Evolutionary conservation across 2,888 invertebrate genomes (phyloP), one percentile per base, ranked within the genome.

Genomic region (Thera obeliscata): DNA sequence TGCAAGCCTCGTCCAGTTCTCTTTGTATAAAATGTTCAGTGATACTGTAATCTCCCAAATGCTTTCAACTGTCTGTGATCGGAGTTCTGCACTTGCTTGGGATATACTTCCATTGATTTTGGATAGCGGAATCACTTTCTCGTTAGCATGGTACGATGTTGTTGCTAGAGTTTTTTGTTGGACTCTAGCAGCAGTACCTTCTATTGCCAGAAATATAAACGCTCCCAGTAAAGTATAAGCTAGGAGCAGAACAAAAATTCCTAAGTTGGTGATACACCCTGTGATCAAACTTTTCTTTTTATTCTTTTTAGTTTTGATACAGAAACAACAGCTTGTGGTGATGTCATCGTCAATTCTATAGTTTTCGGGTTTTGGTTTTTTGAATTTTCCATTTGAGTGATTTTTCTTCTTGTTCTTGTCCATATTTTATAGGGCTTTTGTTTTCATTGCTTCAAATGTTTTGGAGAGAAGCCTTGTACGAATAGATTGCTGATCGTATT

Each of bases 21-120:
- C 97, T 81, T 96, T 96, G 86, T 98, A 97, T 64, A 98, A 94
- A 79, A 98, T 97, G 85, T 98, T 98, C 73, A 98, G 89, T 56
- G 96, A 96, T 69, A 96, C 96, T 1, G 98, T 98, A 63, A 98
- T 97, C 86, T 98, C 96, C 98, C 98, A 98, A 81, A 98, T 97
- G 82, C 96, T 97, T 88, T 97, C 97, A n/a, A 97, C 97, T 7
- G 97, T 97, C 79, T 93, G 93, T 0, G 94, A 90, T 69, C 94
- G 82, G 58, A 93, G 75, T 71, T 94, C 93, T 3, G 90, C 88
- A 74, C 90, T 93, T 0, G 91, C 91, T 72, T 91, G 93, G 5
- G 88, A 86, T 74, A 90, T 90, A 62, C 86, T 88, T 2, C 85
- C 87, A 70, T 90, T 90, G 33, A 90, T 72, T 78, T 91, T 93